phyloP scores from a whole-genome alignment of 2,888 invertebrate species.

The Drosophila barbarae region DNA sequence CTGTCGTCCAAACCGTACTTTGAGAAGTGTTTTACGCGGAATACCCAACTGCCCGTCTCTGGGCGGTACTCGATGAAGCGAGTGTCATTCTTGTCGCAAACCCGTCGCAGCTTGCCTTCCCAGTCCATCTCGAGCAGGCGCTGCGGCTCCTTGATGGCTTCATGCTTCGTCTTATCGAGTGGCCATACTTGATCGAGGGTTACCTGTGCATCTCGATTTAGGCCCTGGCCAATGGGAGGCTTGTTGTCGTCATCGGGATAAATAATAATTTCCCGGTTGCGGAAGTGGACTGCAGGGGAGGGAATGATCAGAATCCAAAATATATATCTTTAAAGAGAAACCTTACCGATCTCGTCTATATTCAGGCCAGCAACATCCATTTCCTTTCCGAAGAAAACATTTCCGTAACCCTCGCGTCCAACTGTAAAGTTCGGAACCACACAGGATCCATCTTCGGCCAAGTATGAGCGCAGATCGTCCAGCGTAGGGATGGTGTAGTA shows the following conservation, averaged over 20 bases:
- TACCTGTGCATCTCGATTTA: conserved; percentile 94
- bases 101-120: conserved; percentile 89
- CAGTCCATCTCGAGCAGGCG: conserved; percentile 90
- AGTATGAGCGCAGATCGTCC: conserved; percentile 87
- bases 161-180: conserved; percentile 88
- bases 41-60: conserved; percentile 98
- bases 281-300: conserved; percentile 86
- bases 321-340: neutral
- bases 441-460: conserved; percentile 88
- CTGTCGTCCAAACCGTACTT: conserved; percentile 95
- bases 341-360: conserved; percentile 88
- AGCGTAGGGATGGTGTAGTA: conserved; percentile 95
- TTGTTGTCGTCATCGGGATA: conserved; percentile 95
- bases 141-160: conserved; percentile 89
- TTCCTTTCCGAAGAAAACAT: conserved; percentile 90
- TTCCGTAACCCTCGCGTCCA: conserved; percentile 94
- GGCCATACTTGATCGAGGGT: conserved; percentile 97
- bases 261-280: conserved; percentile 95
- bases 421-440: conserved; percentile 92
- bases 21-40: conserved; percentile 95
- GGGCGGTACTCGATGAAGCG: conserved; percentile 96
- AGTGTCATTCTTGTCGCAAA: conserved; percentile 92
- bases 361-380: conserved; percentile 92
- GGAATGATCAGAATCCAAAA: neutral
- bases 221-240: conserved; percentile 91